These are phyloP conservation scores for Pristiophorus japonicus DNA, from an alignment of 2,113 vertebrate genomes.

Conservation along the genomic window DNA sequence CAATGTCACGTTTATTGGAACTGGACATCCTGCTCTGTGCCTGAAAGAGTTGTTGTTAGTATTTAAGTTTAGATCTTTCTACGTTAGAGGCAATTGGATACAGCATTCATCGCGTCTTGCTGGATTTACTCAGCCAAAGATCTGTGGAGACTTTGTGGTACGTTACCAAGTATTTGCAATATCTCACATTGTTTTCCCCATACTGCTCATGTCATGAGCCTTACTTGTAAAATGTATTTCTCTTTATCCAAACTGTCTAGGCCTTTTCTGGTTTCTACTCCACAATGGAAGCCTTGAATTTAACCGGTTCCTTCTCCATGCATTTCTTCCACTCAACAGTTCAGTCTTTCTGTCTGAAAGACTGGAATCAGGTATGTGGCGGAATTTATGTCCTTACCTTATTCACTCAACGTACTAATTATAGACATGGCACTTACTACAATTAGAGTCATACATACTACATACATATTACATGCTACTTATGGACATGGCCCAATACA, in stretches of 20 bases:
- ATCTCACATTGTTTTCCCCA: not conserved
- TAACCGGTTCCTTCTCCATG: constrained; percentile 59
- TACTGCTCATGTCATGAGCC: not conserved
- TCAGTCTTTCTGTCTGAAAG: constrained; percentile 63
- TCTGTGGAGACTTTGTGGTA: constrained; percentile 79
- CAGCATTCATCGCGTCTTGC: constrained; percentile 40
- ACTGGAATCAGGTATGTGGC: constrained; percentile 62
- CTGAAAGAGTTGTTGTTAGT: constrained; percentile 58
- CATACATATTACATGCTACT: no score
- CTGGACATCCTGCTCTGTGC: constrained; percentile 60
- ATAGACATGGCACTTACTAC: no score
- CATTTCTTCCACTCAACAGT: constrained; percentile 60
- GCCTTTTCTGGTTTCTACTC: constrained; percentile 87
- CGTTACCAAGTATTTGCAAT: constrained; percentile 40
- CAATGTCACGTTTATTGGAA: constrained; percentile 59
- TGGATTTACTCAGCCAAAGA: constrained; percentile 70
- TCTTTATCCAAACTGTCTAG: constrained; percentile 48
- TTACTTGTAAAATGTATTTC: not conserved
- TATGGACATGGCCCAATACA: no score
- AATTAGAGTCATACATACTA: no score
- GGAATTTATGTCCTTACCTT: constrained; percentile 31
- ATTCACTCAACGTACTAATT: no score
- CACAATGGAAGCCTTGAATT: constrained; percentile 61
- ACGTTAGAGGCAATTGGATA: constrained; percentile 57
- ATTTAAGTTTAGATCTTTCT: constrained; percentile 70